These are phyloP conservation scores for Crotalus helleri DNA, from an alignment of 2,113 vertebrate species.

Conservation along the genomic window DNA sequence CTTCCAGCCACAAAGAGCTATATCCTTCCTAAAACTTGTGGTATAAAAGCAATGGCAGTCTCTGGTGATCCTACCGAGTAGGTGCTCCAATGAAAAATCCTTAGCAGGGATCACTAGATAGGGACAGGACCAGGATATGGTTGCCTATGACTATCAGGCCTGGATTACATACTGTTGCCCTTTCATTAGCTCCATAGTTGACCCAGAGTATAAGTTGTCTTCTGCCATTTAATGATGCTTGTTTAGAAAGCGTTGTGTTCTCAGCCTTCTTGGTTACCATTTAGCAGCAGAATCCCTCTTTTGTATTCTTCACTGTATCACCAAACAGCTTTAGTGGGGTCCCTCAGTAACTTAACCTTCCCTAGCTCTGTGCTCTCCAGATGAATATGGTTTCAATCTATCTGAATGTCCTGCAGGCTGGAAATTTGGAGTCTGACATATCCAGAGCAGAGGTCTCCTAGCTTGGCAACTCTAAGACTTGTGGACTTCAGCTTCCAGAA, in stretches of 20 bases:
- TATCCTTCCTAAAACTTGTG: neutral
- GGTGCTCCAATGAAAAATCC: neutral
- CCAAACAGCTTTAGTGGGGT: neutral
- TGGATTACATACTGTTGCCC: neutral
- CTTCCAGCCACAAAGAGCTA: neutral
- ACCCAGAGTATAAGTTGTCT: neutral
- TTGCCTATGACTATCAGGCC: neutral
- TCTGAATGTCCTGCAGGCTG: neutral
- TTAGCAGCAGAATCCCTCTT: neutral
- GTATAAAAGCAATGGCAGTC: neutral
- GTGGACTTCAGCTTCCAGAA: neutral
- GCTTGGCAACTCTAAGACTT: no score
- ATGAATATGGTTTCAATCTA: neutral
- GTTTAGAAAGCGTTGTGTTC: neutral
- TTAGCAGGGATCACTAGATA: neutral
- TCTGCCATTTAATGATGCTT: neutral
- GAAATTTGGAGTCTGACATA: neutral
- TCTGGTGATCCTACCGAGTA: neutral
- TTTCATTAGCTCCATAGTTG: neutral
- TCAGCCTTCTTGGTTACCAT: neutral
- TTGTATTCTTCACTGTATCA: neutral
- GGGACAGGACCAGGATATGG: neutral
- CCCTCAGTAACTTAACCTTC: neutral
- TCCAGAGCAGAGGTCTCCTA: no score
- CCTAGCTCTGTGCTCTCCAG: neutral